Evolutionary conservation across 2,888 invertebrate genomes (phyloP), one percentile per base, ranked within the genome.

Genomic region (Andrena minutula): DNA sequence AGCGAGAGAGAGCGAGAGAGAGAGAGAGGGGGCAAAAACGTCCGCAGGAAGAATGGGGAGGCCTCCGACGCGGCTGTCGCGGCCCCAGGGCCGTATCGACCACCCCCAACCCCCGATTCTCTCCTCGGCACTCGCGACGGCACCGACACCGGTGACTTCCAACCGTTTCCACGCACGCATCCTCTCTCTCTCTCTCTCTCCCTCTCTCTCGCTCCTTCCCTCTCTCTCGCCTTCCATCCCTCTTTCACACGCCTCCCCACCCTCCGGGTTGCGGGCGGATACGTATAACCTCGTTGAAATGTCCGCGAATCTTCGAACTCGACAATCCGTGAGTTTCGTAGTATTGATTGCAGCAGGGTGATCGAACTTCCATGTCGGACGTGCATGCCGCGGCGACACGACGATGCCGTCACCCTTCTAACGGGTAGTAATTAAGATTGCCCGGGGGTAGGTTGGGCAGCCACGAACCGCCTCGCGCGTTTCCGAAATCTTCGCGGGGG

Each of bases 81-180:
- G 92, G 91, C 91, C 91, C 91, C 90, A 90, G 91, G 90, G 90
- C 90, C 91, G 91, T 93, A 93, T 93, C 93, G 93, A 92, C 92
- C 92, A 91, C 89, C 91, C 89, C 87, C 89, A 87, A 87, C 88
- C 86, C 87, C 84, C 84, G 80, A 81, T 85, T 68, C 83, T 83
- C 73, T 83, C 75, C 77, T 81, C 87, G 71, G 69, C 68, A 75
- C 79, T 86, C 86, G 81, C 88, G 82, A 86, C 80, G 81, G 83
- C 82, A 86, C 82, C 78, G 84, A 80, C 86, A 88, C 88, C 84
- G 85, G 81, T 69, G 89, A 89, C 89, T 88, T 88, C 83, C 85
- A 88, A 87, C 89, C 84, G 85, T 89, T 88, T 85, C 79, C 75
- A 89, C 83, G 60, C 82, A 75, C 82, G 64, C 80, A 78, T 84